Evolutionary conservation across 2,797 vertebrate species (phyloP).

Genomic region (Brachyalestes nurse): DNA sequence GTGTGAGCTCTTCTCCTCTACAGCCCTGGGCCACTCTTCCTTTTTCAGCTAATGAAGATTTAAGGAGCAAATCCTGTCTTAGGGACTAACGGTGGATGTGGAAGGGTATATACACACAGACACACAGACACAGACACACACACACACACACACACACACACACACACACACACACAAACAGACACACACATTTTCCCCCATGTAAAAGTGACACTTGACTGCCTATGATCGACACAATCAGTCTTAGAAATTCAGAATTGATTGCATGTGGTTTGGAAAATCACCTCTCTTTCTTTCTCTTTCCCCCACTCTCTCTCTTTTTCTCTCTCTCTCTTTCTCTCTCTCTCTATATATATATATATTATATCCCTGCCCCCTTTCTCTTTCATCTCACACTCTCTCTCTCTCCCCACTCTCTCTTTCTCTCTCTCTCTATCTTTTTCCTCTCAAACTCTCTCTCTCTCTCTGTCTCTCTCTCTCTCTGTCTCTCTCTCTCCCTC

Average conservation of each 20-base stretch:
- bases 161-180: neutral
- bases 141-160: constrained; percentile 21
- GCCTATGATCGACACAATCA: neutral
- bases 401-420: neutral
- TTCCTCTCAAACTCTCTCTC: constrained; percentile 15
- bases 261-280: constrained; percentile 1
- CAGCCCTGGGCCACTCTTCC: constrained; percentile 11
- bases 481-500: neutral
- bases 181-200: too few species aligned
- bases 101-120: constrained; percentile 18
- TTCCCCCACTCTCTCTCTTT: neutral
- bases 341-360: too few species aligned
- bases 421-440: neutral
- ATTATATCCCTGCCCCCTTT: too few species aligned
- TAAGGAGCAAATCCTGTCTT: constrained; percentile 50
- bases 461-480: neutral
- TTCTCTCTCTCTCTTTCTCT: constrained; percentile 8
- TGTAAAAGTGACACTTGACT: too few species aligned
- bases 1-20: neutral
- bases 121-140: constrained; percentile 7
- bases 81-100: constrained; percentile 25
- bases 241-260: constrained; percentile 9
- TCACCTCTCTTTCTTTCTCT: neutral
- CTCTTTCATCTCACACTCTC: too few species aligned
- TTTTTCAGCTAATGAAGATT: constrained; percentile 54